Conservation (phyloP, 2,113 vertebrate species). For the Galemys pyrenaicus region DNA sequence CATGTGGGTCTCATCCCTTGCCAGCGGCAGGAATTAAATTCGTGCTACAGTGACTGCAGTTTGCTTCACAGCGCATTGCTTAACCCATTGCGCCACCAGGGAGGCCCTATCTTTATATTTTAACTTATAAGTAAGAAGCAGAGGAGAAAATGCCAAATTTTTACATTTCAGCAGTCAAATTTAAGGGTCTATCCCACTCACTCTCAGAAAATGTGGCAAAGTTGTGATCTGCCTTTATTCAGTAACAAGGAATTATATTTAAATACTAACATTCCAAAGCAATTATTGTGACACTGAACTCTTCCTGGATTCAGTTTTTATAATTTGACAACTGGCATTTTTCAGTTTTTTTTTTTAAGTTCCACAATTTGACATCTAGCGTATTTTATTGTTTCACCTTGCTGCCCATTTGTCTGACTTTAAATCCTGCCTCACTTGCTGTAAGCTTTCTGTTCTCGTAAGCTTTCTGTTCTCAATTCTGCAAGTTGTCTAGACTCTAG, state of each 20-base stretch:
- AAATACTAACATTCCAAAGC: slow-evolving; percentile 47
- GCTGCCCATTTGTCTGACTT: not conserved
- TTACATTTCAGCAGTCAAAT: slow-evolving; percentile 48
- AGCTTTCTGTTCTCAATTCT: not conserved
- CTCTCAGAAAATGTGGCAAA: slow-evolving; percentile 39
- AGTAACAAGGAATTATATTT: slow-evolving; percentile 53
- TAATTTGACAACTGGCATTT: not conserved
- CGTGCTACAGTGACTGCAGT: no score
- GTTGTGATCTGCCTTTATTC: not conserved
- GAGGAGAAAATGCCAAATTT: not conserved
- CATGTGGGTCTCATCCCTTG: no score
- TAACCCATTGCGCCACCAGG: no score
- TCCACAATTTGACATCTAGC: not conserved
- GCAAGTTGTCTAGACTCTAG: not conserved
- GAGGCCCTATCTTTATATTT: not conserved
- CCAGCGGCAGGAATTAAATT: no score
- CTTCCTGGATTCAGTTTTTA: slow-evolving; percentile 32
- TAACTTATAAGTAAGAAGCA: slow-evolving; percentile 29
- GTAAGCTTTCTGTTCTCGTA: not conserved
- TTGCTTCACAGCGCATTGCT: no score
- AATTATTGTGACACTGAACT: not conserved
- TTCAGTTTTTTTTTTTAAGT: slow-evolving; percentile 7
- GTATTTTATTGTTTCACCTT: slow-evolving; percentile 37
- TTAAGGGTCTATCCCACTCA: not conserved
- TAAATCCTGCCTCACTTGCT: no score